These are phyloP conservation scores for Gallinago jamesoni DNA, from an alignment of 2,113 vertebrate genomes.

Conservation along the genomic window DNA sequence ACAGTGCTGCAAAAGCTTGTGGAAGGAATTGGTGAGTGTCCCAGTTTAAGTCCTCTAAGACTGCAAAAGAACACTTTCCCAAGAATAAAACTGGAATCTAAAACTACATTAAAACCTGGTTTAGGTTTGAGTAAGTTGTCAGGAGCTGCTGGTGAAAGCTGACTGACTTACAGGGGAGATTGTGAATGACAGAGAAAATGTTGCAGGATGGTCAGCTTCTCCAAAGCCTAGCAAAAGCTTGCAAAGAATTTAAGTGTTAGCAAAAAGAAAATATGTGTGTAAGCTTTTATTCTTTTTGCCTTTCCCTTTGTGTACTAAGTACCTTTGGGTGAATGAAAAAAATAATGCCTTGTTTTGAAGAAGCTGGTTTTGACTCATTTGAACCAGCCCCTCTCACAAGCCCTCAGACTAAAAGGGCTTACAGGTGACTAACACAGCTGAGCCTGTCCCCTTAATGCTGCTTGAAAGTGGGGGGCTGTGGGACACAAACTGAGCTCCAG, in stretches of 20 bases:
- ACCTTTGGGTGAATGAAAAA: not conserved
- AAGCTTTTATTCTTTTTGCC: not conserved
- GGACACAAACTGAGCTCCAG: not conserved
- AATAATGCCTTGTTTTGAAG: not conserved
- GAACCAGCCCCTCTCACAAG: not conserved
- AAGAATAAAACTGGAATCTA: not conserved
- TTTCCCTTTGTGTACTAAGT: not conserved
- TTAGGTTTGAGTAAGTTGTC: not conserved
- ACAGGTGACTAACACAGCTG: rapidly evolving
- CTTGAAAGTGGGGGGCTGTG: rapidly evolving
- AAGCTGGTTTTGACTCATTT: not conserved
- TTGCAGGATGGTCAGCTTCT: not conserved
- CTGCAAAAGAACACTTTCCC: not conserved
- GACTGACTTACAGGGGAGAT: not conserved
- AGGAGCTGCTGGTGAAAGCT: not conserved
- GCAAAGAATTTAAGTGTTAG: not conserved
- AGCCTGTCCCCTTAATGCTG: not conserved
- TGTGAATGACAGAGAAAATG: not conserved
- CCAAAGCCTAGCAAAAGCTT: not conserved
- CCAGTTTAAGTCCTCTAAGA: not conserved
- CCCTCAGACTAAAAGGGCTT: not conserved
- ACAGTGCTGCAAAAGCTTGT: not conserved
- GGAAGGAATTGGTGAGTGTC: not conserved
- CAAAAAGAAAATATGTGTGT: not conserved
- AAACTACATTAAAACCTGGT: not conserved